These are phyloP conservation scores for Odontocerum albicorne DNA, from an alignment of 2,888 invertebrate genomes.

Conservation along the genomic window DNA sequence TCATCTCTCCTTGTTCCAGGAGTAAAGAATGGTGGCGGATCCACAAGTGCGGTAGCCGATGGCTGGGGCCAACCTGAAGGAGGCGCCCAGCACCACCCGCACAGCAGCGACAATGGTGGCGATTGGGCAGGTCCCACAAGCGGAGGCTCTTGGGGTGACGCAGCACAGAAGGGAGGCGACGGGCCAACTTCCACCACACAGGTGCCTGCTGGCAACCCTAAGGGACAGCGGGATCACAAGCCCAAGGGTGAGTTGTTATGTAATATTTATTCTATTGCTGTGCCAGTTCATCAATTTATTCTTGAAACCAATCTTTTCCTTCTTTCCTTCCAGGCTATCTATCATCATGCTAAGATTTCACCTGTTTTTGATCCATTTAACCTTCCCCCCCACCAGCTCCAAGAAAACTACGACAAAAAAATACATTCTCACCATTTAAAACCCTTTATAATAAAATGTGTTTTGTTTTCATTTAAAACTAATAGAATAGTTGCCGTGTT, in stretches of 20 bases:
- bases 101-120: conserved; percentile 2
- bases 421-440: too few relatives aligned
- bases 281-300: too few relatives aligned
- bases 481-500: too few relatives aligned
- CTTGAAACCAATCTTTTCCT: too few relatives aligned
- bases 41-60: conserved; percentile 5
- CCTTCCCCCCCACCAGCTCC: too few relatives aligned
- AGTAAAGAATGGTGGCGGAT: conserved; percentile 25
- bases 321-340: too few relatives aligned
- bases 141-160: conserved; percentile 23
- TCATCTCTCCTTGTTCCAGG: conserved; percentile 31
- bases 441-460: too few relatives aligned
- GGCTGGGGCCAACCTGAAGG: conserved; percentile 28
- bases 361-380: too few relatives aligned
- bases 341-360: too few relatives aligned
- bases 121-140: not conserved
- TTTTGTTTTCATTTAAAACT: too few relatives aligned
- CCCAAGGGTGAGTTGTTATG: conserved; percentile 24
- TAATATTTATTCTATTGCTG: not conserved
- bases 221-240: conserved; percentile 28
- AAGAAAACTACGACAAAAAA: too few relatives aligned
- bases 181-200: conserved; percentile 8
- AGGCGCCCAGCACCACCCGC: too few relatives aligned
- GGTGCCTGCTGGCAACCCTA: conserved; percentile 23
- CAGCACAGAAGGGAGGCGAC: conserved; percentile 20